Conservation (phyloP, 2,113 vertebrate genomes). For the Naja naja region DNA sequence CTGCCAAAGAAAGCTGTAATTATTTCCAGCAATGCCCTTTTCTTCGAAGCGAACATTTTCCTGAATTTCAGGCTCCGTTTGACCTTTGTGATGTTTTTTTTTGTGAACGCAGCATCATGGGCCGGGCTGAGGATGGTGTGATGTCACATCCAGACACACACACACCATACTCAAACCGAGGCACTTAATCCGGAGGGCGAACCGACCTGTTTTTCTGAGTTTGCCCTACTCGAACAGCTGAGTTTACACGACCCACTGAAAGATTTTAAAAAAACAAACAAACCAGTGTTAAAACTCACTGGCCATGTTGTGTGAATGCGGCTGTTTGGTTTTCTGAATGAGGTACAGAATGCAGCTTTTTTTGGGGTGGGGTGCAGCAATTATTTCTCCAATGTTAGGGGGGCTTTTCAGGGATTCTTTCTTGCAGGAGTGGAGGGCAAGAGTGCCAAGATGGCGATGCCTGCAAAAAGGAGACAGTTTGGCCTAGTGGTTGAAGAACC, state of each 20-base stretch:
- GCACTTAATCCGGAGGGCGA: background rate
- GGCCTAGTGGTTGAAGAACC: background rate
- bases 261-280: too few species aligned
- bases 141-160: background rate
- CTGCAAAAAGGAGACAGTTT: background rate
- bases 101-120: background rate
- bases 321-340: background rate
- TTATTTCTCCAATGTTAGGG: background rate
- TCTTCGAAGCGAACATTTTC: background rate
- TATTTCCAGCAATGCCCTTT: background rate
- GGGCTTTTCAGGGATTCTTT: background rate
- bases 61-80: background rate
- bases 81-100: background rate
- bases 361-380: background rate
- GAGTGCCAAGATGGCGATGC: background rate
- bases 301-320: background rate
- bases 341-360: too few species aligned
- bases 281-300: background rate
- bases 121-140: background rate
- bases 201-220: background rate
- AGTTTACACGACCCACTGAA: background rate
- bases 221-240: background rate
- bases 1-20: background rate
- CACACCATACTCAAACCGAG: background rate
- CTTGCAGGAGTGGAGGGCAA: background rate